Evolutionary conservation across 2,888 invertebrate species (phyloP).

Genomic region (Ormia ochracea): DNA sequence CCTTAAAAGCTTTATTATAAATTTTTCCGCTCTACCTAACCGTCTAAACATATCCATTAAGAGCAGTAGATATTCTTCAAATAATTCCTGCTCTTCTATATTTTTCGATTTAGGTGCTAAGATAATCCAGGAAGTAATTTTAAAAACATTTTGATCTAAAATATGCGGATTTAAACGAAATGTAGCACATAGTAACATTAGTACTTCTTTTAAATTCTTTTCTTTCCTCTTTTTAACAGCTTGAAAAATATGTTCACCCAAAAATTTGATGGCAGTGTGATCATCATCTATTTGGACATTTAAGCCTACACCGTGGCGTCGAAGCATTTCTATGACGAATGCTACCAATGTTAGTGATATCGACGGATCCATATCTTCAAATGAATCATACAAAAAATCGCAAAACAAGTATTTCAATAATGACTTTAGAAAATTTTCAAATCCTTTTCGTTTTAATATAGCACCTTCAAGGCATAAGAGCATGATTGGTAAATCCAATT

Average conservation of each 20-base stretch:
- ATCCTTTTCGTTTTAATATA: conserved; percentile 67
- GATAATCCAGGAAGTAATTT: conserved; percentile 70
- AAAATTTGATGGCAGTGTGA: conserved; percentile 48
- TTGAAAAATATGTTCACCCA: conserved; percentile 62
- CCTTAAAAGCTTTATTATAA: conserved; percentile 71
- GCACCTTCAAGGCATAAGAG: conserved; percentile 68
- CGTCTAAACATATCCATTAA: conserved; percentile 74
- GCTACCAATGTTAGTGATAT: conserved; percentile 63
- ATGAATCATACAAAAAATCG: not conserved
- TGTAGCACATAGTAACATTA: conserved; percentile 70
- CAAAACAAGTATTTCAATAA: conserved; percentile 58
- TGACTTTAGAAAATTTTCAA: conserved; percentile 14
- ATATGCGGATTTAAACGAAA: conserved; percentile 73
- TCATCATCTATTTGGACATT: conserved; percentile 59
- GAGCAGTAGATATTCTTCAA: conserved; percentile 70
- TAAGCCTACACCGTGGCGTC: conserved; percentile 70
- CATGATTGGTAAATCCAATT: conserved; percentile 66
- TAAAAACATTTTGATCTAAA: conserved; percentile 71
- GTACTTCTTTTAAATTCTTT: conserved; percentile 65
- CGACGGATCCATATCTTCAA: conserved; percentile 30
- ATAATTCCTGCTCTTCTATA: conserved; percentile 64
- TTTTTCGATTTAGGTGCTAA: conserved; percentile 65
- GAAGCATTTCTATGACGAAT: conserved; percentile 69
- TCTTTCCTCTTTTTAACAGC: conserved; percentile 60
- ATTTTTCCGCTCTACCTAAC: conserved; percentile 73